Conservation (phyloP, 2,113 vertebrate species). For the Abramis brama region DNA sequence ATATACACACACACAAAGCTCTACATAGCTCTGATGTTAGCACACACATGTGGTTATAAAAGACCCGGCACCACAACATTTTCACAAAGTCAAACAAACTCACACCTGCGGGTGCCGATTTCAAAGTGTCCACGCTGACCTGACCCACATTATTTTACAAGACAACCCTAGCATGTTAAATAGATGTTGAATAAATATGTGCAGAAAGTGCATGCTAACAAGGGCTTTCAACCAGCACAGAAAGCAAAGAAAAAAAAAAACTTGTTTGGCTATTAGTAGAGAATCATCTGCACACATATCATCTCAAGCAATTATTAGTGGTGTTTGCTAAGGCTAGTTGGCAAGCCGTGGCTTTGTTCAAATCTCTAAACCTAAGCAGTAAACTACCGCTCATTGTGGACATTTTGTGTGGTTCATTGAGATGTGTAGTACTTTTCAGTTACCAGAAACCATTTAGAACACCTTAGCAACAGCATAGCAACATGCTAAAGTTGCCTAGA, state of each 20-base stretch:
- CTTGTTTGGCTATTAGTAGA: constrained; percentile 14
- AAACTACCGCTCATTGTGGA: not conserved
- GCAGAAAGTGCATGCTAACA: not conserved
- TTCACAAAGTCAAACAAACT: constrained; percentile 23
- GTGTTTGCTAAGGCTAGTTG: constrained; percentile 14
- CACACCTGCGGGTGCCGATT: constrained; percentile 27
- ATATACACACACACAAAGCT: constrained; percentile 24
- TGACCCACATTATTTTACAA: constrained; percentile 32
- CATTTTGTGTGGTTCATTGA: not conserved
- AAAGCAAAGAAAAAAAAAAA: not conserved
- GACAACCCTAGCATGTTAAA: constrained; percentile 13
- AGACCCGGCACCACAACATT: constrained; percentile 21
- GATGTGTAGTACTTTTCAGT: too few species aligned
- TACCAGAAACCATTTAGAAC: too few species aligned
- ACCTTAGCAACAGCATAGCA: too few species aligned
- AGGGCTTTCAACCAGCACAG: not conserved
- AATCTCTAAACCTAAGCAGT: not conserved
- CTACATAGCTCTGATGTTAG: constrained; percentile 31
- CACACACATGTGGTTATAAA: constrained; percentile 7
- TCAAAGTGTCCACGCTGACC: constrained; percentile 33
- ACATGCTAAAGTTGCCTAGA: too few species aligned
- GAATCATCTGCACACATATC: constrained; percentile 9
- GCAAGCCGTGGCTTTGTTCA: not conserved
- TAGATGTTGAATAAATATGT: constrained; percentile 9
- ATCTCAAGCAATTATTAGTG: not conserved